Evolutionary conservation across 35 echinoderm and acorn worm genomes (phyloP).

Genomic region (Heliocidaris erythrogramma): DNA sequence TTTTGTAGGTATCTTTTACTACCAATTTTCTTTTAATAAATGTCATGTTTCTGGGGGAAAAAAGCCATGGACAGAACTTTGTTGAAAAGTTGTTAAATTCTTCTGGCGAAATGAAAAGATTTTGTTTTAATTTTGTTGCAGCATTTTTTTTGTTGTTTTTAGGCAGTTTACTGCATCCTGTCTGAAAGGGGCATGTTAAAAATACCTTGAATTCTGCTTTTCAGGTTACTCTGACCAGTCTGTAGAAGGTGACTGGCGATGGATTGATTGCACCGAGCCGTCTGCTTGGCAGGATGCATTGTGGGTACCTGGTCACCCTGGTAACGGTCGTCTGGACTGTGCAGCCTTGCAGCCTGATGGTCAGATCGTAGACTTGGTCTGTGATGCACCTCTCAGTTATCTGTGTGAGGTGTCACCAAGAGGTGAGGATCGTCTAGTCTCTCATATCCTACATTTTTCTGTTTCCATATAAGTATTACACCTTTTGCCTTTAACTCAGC

Average conservation of each 20-base stretch:
- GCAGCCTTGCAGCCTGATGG: conserved; percentile 50
- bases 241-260: conserved; percentile 76
- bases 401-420: conserved; percentile 57
- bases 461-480: too few relatives aligned
- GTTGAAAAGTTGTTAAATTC: too few relatives aligned
- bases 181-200: background rate
- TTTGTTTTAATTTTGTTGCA: too few relatives aligned
- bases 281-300: conserved; percentile 56
- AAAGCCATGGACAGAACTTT: too few relatives aligned
- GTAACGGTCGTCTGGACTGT: conserved; percentile 66
- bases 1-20: too few relatives aligned
- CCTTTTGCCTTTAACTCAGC: too few relatives aligned
- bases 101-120: too few relatives aligned
- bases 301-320: conserved; percentile 77
- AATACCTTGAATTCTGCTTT: background rate
- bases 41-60: too few relatives aligned
- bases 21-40: too few relatives aligned
- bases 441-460: background rate
- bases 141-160: too few relatives aligned
- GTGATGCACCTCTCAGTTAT: conserved; percentile 47
- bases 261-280: conserved; percentile 67
- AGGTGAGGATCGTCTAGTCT: background rate
- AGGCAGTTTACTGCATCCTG: too few relatives aligned
- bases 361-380: conserved; percentile 51
- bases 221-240: conserved; percentile 80